These are phyloP conservation scores for Leptinotarsa undecemlineata DNA, from an alignment of 1,140 invertebrate genomes.

Conservation along the genomic window DNA sequence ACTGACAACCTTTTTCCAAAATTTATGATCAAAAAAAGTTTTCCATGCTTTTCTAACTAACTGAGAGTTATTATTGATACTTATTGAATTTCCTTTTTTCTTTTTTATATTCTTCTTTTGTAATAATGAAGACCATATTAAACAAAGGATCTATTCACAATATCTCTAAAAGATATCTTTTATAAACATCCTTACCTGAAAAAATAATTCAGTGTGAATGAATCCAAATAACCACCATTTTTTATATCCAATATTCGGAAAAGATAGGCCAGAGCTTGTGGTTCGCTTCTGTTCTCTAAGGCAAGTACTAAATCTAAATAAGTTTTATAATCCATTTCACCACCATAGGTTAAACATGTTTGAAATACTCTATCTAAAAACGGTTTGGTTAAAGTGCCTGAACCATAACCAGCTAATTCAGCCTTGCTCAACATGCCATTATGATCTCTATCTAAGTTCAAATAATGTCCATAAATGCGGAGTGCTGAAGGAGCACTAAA, in stretches of 20 bases:
- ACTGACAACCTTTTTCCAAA: too few species aligned
- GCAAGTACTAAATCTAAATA: conserved; percentile 95
- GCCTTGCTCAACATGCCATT: conserved; percentile 94
- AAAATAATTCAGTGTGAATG: conserved; percentile 91
- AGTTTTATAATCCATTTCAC: conserved; percentile 98
- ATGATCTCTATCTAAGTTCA: conserved; percentile 91
- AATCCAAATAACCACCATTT: conserved; percentile 83
- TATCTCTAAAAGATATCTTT: conserved; percentile 74
- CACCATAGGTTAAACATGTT: conserved; percentile 92
- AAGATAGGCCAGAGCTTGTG: conserved; percentile 88
- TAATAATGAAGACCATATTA: too few species aligned
- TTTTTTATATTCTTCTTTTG: too few species aligned
- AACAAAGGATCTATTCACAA: conserved; percentile 66
- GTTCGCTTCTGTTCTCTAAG: conserved; percentile 89
- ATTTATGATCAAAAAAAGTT: too few species aligned
- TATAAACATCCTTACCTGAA: conserved; percentile 70
- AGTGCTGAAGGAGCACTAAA: conserved; percentile 91
- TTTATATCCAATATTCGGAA: conserved; percentile 93
- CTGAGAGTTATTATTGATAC: too few species aligned
- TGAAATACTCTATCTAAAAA: conserved; percentile 94
- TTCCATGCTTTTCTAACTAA: too few species aligned
- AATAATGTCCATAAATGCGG: conserved; percentile 89
- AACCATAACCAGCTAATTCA: conserved; percentile 84
- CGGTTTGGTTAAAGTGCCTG: conserved; percentile 86
- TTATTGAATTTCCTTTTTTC: too few species aligned